Base-by-base conservation (phyloP, 2,113 vertebrate genomes). In the Caretta caretta region DNA sequence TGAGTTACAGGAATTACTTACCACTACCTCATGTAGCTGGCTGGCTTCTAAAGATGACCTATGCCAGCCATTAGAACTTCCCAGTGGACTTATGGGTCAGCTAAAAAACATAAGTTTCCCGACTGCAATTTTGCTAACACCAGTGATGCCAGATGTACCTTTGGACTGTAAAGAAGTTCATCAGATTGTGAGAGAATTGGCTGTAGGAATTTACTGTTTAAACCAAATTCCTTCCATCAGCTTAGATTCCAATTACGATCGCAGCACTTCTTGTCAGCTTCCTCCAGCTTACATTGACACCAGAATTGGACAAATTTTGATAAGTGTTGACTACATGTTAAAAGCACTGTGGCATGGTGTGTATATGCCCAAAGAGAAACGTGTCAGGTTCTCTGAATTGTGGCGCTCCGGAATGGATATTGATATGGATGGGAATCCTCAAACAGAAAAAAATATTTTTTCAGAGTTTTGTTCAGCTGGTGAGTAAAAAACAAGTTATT, bases 291-390 rank as follows among this genome's bases (percentile, higher is more conserved):
- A 98, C 90, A 96, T 79, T 86, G 98, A 98, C 86, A 99, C 92
- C 48, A 97, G 96, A 93, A 94, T 97, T 51, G 98, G 98, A 7
- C 98, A 98, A 87, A 98, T 98, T 83, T 88, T 98, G 76, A 98
- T 98, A 72, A 89, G 92, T 25, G 82, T 98, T 72, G 98, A 99
- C 83, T 98, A 98, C 38, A 96, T 97, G 89, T 92, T 98, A 50
- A 98, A 98, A 96, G 97, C 98, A 22, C 93, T 99, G 6, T 99
- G 98, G 98, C 98, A 99, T 59, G 98, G 98, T 11, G 96, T 96
- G 3, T 97, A 96, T n/a, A 97, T 98, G 93, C 93, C 97, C 56
- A 97, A 86, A 92, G 98, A 98, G 11, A 98, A 98, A 76, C 93
- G 98, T 12, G 19, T 94, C 2, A 76, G 97, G 5, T 98, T 98